phyloP scores from a whole-genome alignment of 2,888 invertebrate genomes.

The Erebia epiphron region DNA sequence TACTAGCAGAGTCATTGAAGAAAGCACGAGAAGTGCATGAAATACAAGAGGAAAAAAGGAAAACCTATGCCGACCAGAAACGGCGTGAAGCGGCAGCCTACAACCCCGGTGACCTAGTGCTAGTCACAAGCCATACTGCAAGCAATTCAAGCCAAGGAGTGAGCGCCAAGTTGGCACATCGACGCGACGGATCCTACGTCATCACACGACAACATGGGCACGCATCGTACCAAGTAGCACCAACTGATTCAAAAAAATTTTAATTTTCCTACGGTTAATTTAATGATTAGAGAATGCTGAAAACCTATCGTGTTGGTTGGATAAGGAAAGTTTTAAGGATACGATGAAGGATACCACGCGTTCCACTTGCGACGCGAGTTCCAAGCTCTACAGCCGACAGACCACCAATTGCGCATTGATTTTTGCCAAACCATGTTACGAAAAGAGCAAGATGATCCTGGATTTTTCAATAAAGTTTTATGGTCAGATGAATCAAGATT shows the following conservation, averaged over 20 bases:
- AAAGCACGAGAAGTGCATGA: not conserved
- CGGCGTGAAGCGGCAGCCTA: not conserved
- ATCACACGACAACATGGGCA: too few relatives aligned
- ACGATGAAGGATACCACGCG: constrained; percentile 1
- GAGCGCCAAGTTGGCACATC: too few relatives aligned
- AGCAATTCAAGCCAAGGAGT: too few relatives aligned
- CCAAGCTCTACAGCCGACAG: not conserved
- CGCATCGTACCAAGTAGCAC: too few relatives aligned
- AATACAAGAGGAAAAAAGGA: not conserved
- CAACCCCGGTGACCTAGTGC: too few relatives aligned
- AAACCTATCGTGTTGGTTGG: too few relatives aligned
- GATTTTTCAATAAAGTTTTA: constrained; percentile 7
- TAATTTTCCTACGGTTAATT: too few relatives aligned
- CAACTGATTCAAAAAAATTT: too few relatives aligned
- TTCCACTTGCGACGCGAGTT: not conserved
- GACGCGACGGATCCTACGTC: too few relatives aligned
- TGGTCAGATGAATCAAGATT: constrained; percentile 27
- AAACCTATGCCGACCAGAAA: not conserved
- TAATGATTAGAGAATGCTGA: too few relatives aligned
- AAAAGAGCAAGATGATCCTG: not conserved
- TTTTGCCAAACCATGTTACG: constrained; percentile 2
- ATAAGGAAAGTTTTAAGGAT: too few relatives aligned
- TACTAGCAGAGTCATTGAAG: not conserved
- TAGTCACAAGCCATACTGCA: too few relatives aligned
- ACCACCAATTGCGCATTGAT: not conserved